phyloP scores from a whole-genome alignment of 2,888 invertebrate species.

The Lagria hirta region DNA sequence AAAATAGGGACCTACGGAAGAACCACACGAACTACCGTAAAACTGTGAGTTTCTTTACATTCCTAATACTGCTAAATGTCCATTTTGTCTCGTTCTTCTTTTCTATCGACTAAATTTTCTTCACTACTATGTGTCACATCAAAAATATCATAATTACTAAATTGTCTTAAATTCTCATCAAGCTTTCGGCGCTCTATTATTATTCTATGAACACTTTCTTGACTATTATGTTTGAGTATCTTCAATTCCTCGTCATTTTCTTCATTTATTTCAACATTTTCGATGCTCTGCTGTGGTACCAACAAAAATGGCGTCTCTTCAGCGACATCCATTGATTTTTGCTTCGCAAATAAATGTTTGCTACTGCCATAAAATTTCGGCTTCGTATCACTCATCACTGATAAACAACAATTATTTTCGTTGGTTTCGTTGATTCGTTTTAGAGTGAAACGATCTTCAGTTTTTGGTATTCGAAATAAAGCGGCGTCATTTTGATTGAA shows the following conservation, averaged over 20 bases:
- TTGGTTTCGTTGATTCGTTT: constrained; percentile 44
- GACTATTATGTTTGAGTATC: constrained; percentile 48
- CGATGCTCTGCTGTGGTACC: constrained; percentile 3
- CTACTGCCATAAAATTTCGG: constrained; percentile 55
- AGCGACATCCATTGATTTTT: constrained; percentile 58
- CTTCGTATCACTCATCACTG: constrained; percentile 45
- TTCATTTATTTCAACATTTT: constrained; percentile 15
- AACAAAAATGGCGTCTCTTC: constrained; percentile 57
- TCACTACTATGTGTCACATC: constrained; percentile 46
- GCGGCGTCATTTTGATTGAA: constrained; percentile 33
- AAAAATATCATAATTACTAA: constrained; percentile 49
- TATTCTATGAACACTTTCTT: constrained; percentile 62
- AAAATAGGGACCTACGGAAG: constrained; percentile 31
- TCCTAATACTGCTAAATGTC: constrained; percentile 18
- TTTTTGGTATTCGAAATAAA: constrained; percentile 38
- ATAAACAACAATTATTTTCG: constrained; percentile 39
- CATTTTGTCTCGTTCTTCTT: constrained; percentile 27
- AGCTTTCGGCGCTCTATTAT: constrained; percentile 64
- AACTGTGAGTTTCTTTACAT: constrained; percentile 21
- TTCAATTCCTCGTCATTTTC: constrained; percentile 29
- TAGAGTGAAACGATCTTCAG: constrained; percentile 38
- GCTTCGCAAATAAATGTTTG: constrained; percentile 60
- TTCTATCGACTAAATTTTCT: constrained; percentile 37
- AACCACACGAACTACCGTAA: constrained; percentile 21
- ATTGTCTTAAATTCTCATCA: constrained; percentile 54